Evolutionary conservation across 2,888 invertebrate species (phyloP).

Genomic region (Cosmorhoe ocellata): DNA sequence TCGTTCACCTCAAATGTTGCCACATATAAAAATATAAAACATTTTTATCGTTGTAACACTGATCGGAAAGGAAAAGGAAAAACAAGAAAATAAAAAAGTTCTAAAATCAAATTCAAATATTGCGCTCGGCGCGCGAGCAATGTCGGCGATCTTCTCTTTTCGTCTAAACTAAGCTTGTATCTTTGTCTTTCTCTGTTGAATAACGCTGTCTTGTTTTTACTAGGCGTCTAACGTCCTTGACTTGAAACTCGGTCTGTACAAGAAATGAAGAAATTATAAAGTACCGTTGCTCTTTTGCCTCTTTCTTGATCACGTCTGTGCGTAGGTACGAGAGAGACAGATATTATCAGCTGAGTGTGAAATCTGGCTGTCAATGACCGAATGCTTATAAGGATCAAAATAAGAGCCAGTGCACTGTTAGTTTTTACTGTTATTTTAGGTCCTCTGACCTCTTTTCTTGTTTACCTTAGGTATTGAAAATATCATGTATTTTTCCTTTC

Average conservation of each 20-base stretch:
- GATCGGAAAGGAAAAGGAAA: slow-evolving; percentile 28
- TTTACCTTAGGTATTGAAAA: background rate
- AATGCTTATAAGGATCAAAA: slow-evolving; percentile 65
- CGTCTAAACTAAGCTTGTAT: slow-evolving; percentile 48
- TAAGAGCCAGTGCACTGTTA: slow-evolving; percentile 54
- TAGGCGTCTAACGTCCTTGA: slow-evolving; percentile 68
- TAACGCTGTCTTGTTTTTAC: slow-evolving; percentile 45
- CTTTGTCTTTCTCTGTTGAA: slow-evolving; percentile 45
- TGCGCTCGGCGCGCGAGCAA: slow-evolving; percentile 53
- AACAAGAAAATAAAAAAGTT: slow-evolving; percentile 21
- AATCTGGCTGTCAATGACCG: slow-evolving; percentile 76
- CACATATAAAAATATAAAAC: slow-evolving; percentile 37
- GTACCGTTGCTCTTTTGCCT: slow-evolving; percentile 68
- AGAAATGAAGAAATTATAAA: slow-evolving; percentile 50
- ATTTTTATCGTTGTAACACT: slow-evolving; percentile 40
- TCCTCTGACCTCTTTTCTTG: slow-evolving; percentile 21
- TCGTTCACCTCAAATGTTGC: slow-evolving; percentile 47
- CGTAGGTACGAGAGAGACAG: slow-evolving; percentile 45
- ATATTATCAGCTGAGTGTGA: slow-evolving; percentile 58
- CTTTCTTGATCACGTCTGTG: slow-evolving; percentile 33
- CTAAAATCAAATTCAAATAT: slow-evolving; percentile 48
- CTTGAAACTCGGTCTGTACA: slow-evolving; percentile 57
- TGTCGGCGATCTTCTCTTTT: slow-evolving; percentile 57
- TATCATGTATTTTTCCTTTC: too few relatives aligned
- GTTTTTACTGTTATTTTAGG: slow-evolving; percentile 37